Percentiles rank a stretch among this genome's conserved stretches.
Conservation (phyloP, 2,797 vertebrate genomes). For the Myotis findleyi region DNA sequence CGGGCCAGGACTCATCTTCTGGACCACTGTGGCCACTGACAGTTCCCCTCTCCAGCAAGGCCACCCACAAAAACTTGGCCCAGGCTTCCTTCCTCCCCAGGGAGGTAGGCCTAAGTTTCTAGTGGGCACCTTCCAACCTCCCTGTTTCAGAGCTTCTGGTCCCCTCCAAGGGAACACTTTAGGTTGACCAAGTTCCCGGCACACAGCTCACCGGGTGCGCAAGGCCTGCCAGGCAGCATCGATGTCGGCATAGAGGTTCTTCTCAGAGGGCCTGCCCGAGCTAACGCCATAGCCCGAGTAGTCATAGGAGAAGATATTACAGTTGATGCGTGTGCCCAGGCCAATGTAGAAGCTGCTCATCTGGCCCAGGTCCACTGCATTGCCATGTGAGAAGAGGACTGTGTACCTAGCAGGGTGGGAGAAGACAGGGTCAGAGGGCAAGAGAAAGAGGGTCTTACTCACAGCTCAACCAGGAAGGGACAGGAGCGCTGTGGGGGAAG, state of each 20-base stretch:
- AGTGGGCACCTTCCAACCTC: neutral
- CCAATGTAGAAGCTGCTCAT: slow-evolving; percentile 99
- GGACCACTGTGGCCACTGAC: fast-evolving
- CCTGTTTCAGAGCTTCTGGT: neutral
- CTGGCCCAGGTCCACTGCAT: slow-evolving; percentile 98
- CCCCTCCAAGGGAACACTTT: neutral
- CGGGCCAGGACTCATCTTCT: neutral
- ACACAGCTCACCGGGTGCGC: slow-evolving; percentile 91
- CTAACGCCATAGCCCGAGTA: slow-evolving; percentile 98
- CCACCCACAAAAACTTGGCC: neutral
- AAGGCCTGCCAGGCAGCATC: slow-evolving; percentile 98
- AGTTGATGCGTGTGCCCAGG: slow-evolving; percentile 97
- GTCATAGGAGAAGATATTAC: slow-evolving; percentile 99
- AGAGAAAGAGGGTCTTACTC: neutral
- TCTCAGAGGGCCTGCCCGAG: slow-evolving; percentile 96
- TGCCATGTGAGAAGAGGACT: slow-evolving; percentile 97
- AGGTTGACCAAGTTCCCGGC: neutral
- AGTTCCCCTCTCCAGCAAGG: neutral
- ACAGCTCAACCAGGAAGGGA: neutral
- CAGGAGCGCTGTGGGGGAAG: fast-evolving
- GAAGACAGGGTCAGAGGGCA: neutral
- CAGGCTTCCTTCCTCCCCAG: neutral
- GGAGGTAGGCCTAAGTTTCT: neutral
- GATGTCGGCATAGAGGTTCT: slow-evolving; percentile 97
- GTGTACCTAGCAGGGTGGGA: slow-evolving; percentile 91